Conservation (phyloP, 2,888 invertebrate genomes). For the Campoletis raptor region DNA sequence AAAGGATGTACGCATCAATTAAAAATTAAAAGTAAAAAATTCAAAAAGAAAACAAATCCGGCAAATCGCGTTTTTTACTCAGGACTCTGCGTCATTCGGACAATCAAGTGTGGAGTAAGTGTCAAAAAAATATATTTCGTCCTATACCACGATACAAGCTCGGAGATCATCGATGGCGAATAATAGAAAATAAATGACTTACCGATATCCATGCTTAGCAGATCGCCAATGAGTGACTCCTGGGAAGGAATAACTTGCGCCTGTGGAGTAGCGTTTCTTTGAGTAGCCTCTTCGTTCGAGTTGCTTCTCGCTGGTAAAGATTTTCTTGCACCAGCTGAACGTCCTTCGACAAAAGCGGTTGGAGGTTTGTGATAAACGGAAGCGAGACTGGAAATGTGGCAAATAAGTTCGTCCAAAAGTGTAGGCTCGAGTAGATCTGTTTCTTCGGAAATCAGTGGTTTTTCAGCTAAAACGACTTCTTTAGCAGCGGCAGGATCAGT, state of each 20-base stretch:
- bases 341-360: conserved; percentile 98
- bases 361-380: conserved; percentile 99
- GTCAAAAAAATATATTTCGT: no score
- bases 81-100: no score
- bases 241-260: conserved; percentile 89
- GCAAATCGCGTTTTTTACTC: no score
- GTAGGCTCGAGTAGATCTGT: conserved; percentile 99
- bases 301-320: conserved; percentile 89
- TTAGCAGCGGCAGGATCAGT: conserved; percentile 99
- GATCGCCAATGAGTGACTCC: conserved; percentile 98
- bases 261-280: conserved; percentile 76
- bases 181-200: conserved; percentile 66
- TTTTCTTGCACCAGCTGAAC: conserved; percentile 91
- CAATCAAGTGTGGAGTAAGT: no score
- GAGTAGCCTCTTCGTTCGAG: conserved; percentile 80
- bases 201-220: conserved; percentile 98
- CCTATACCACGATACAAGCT: not conserved
- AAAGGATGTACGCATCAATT: no score
- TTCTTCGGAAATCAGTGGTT: conserved; percentile 99
- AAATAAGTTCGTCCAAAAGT: conserved; percentile 98
- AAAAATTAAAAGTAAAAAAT: no score
- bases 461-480: conserved; percentile 99
- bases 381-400: conserved; percentile 98
- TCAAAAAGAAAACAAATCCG: no score
- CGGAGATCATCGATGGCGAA: not conserved